Evolutionary conservation across 2,797 vertebrate genomes (phyloP).

Genomic region (Hippoglossus hippoglossus): DNA sequence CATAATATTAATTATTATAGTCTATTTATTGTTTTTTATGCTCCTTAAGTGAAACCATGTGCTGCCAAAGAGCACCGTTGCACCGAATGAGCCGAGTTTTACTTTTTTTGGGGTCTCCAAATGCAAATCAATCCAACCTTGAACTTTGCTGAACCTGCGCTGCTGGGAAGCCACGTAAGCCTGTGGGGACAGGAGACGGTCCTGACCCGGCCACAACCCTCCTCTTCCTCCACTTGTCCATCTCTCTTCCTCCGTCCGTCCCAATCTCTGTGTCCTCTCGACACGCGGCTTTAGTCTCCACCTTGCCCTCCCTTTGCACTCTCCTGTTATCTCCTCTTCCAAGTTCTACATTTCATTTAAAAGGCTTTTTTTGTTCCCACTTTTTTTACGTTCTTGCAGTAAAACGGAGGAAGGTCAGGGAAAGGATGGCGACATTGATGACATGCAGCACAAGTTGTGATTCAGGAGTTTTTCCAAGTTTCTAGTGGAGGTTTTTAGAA

Average conservation of each 20-base stretch:
- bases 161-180: slow-evolving; percentile 50
- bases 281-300: slow-evolving; percentile 26
- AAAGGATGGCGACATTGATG: background rate
- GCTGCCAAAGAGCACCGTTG: background rate
- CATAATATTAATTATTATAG: background rate
- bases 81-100: slow-evolving; percentile 5
- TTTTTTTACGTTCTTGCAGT: background rate
- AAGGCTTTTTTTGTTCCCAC: background rate
- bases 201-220: slow-evolving; percentile 41
- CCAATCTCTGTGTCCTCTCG: slow-evolving; percentile 44
- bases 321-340: background rate
- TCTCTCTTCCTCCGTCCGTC: slow-evolving; percentile 19
- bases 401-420: background rate
- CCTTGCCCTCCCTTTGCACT: background rate
- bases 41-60: background rate
- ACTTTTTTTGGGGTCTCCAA: background rate
- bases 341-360: background rate
- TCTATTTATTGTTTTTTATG: background rate
- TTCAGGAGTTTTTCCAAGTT: slow-evolving; percentile 1
- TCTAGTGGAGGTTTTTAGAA: background rate
- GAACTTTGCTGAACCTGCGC: slow-evolving; percentile 51
- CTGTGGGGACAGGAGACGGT: slow-evolving; percentile 50
- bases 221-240: slow-evolving; percentile 2
- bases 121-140: slow-evolving; percentile 48
- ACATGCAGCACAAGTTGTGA: background rate